These are phyloP conservation scores for Orbicella faveolata DNA, from an alignment of 64 coral and sea anemone genomes.

Conservation along the genomic window DNA sequence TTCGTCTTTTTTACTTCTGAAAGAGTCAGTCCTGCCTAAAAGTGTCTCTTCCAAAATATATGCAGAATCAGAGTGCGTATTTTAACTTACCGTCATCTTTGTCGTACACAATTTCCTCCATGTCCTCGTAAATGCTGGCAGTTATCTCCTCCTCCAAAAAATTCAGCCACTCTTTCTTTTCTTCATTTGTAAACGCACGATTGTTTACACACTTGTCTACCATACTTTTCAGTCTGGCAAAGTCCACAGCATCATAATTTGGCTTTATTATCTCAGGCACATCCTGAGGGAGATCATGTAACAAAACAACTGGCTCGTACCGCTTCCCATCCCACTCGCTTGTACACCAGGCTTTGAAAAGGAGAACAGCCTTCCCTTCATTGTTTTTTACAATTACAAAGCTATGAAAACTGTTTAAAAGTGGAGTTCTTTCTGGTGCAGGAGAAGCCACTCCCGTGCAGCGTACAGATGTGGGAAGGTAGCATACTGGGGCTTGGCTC, in stretches of 20 bases:
- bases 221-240: neutral
- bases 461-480: neutral
- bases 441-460: neutral
- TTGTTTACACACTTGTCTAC: slow-evolving; percentile 26
- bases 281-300: neutral
- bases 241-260: neutral
- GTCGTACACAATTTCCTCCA: slow-evolving; percentile 7
- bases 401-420: neutral
- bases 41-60: too few relatives aligned
- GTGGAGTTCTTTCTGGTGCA: neutral
- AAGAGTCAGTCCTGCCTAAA: too few relatives aligned
- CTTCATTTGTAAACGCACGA: neutral
- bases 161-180: slow-evolving; percentile 21
- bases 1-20: too few relatives aligned
- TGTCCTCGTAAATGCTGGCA: neutral
- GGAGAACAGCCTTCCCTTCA: slow-evolving; percentile 2
- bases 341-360: slow-evolving; percentile 30
- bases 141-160: slow-evolving; percentile 11
- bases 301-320: slow-evolving; percentile 3
- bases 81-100: neutral
- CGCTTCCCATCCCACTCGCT: neutral
- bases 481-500: neutral
- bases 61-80: too few relatives aligned
- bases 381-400: neutral
- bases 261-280: slow-evolving; percentile 39